Evolutionary conservation across 2,797 vertebrate species (phyloP), one percentile per base, ranked within the genome.

Genomic region (Takifugu ocellatus): DNA sequence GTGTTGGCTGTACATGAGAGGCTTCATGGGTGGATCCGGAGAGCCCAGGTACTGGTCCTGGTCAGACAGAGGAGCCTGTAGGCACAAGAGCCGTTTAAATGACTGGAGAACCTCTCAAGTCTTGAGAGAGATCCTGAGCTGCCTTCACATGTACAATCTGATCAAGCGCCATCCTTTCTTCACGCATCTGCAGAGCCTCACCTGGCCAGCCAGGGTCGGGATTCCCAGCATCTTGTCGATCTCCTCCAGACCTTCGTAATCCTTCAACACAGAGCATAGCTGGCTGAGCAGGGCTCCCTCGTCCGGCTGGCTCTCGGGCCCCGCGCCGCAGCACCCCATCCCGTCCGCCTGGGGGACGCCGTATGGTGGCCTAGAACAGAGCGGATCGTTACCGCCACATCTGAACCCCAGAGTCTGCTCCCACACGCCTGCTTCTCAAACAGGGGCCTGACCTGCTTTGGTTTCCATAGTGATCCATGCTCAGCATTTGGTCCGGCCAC

Each of bases 201-300:
- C 95, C 94, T 98, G 96, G 88, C 93, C 94, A 17, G 96, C 95
- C 65, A 98, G 79, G 0, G 94, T 95, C 0, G 96, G 96, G 78
- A 98, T 99, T 49, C 97, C 97, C 49, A 98, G 86, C 70, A 96
- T 97, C 75, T 95, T 90, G 75, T 99, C 97, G 0, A 99, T 97
- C 84, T 98, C 97, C 84, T 98, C 97, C 49, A 99, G 90, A 36
- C 96, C 96, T 60, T 99, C 96, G 1, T 94, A 96, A 83, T 97
- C 97, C 83, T 96, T 92, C 59, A 98, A 80, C 51, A 93, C 94
- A 2, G 94, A 90, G 76, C 95, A 98, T 61, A 99, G 90, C 88
- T 99, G 97, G 87, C 88, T 96, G 46, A 99, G 90, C 27, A 99
- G 93, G n/a, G 94, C 78, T 1, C 95, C 95, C 61, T 98, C 97